Evolutionary conservation across 2,113 vertebrate species (phyloP), one percentile per base, ranked within the genome.

Genomic region (Tupaia tana): DNA sequence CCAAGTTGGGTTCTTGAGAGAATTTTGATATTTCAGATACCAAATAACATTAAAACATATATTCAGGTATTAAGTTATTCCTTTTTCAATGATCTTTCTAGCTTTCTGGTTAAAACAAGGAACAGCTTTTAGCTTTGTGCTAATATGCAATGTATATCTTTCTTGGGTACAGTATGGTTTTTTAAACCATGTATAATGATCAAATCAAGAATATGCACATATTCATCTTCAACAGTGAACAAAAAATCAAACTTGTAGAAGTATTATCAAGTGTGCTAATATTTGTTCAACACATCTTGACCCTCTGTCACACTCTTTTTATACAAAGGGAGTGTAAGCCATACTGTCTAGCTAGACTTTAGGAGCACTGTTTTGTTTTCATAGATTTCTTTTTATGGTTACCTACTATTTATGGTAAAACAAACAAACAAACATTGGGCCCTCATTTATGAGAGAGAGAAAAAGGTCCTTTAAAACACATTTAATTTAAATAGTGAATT

Each of bases 1-100:
- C 66, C 18, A 78, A 91, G 14, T 70, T 78, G 58, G 73, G 31
- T 77, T 94, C 90, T 91, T 89, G 34, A 27, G 31, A 67, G 77
- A 70, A 31, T 11, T 64, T 58, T n/a, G 19, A 59, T 59, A 56
- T 79, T 82, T 89, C 19, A 31, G 27, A 58, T 9, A 24, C 4
- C 0, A 6, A 82, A 58, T 64, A 82, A 74, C 52, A 82, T 67
- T 54, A 25, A 52, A 31, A 43, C 11, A 70, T 1, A 87, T 31
- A 31, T 59, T 79, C 11, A 1, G 73, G 67, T 24, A 43, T 43
- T 14, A 75, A 77, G 27, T 61, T 52, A 16, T 31, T 69, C 24
- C 43, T 25, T 78, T 73, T 73, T 56, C 61, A 85, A 1, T 27
- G 69, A 20, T 74, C 83, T 56, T 27, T n/a, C 64, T 24, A 52